These are phyloP conservation scores for Buphagus erythrorhynchus DNA, from an alignment of 2,797 vertebrate species.

Conservation along the genomic window DNA sequence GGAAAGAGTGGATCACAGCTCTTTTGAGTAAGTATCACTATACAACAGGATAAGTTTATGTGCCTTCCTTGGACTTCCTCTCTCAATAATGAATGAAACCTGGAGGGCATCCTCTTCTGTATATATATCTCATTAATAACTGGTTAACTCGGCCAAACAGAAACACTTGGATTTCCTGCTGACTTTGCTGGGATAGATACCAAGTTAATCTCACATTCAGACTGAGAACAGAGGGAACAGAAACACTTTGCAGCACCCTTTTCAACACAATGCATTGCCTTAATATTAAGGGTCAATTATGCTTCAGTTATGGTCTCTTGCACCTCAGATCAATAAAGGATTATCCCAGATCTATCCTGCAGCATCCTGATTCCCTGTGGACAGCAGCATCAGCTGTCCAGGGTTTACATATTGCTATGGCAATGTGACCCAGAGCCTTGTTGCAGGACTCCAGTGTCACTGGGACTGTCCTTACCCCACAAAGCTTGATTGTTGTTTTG, in stretches of 20 bases:
- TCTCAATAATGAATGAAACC: neutral
- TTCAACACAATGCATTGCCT: neutral
- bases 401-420: neutral
- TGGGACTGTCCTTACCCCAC: neutral
- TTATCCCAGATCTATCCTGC: neutral
- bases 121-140: neutral
- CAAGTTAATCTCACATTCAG: neutral
- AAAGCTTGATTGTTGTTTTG: neutral
- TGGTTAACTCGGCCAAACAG: neutral
- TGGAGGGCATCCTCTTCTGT: neutral
- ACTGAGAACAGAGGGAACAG: neutral
- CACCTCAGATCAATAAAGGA: neutral
- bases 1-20: neutral
- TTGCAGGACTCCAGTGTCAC: accelerated
- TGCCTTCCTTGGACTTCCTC: neutral
- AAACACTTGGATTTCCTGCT: neutral
- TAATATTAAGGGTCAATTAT: neutral
- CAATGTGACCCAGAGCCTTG: neutral
- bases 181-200: neutral
- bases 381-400: neutral
- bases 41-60: neutral
- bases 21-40: neutral
- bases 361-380: neutral
- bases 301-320: neutral
- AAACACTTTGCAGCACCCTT: neutral